Base-by-base conservation (phyloP, 37 sponge, comb jelly and placozoan genomes). In the Dysidea cf. avara region DNA sequence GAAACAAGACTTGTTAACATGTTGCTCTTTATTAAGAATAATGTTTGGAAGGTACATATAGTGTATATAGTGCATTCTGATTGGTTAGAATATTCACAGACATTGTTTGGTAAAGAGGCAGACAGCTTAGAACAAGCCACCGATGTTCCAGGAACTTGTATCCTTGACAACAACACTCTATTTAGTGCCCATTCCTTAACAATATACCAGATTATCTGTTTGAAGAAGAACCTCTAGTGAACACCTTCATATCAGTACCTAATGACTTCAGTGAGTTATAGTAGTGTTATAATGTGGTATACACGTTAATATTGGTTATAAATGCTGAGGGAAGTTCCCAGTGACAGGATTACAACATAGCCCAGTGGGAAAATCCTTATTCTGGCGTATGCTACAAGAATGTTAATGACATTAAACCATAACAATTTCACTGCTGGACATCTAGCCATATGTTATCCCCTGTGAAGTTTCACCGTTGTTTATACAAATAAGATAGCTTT, bases 21-120 rank as follows among this genome's bases (percentile, higher is more conserved):
- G 63, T 68, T 97, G 43, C 62, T 89, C 60, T 97, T 83, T 68
- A 88, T 97, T 57, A 93, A 97, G 78, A 86, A 87, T 36, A 74
- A 89, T 5, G 66, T 97, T 2, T 97, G 99, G 99, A 97, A 88
- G 81, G 93, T 92, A 26, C 13, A 60, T 21, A n/a, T n/a, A n/a
- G n/a, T n/a, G n/a, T n/a, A n/a, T n/a, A 0, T 18, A 11, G 21
- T 62, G 17, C 12, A 9, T 20, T 9, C 12, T 9, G 22, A 25
- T 21, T 58, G n/a, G n/a, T n/a, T n/a, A n/a, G n/a, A n/a, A n/a
- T 35, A 26, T 48, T 39, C 32, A 18, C 35, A 92, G 88, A 90
- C 81, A 22, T 51, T 93, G 55, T 97, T 97, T 85, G 94, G 94
- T 17, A 97, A 94, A 39, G 99, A 97, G 56, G 99, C 99, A 28